Conservation (phyloP, 2,113 vertebrate species). For the Bos javanicus region DNA sequence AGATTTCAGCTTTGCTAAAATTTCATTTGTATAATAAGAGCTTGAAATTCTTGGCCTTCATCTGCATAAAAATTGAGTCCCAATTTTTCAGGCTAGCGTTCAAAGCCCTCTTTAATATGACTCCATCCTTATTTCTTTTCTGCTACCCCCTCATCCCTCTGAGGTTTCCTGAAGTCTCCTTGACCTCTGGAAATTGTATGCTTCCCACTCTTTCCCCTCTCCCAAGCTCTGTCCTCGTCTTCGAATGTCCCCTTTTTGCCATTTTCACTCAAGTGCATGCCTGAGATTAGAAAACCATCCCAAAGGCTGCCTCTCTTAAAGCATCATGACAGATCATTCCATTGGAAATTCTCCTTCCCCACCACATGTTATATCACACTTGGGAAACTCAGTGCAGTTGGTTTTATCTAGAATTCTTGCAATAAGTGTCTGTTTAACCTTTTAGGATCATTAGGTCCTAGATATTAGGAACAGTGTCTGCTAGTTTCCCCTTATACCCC, state of each 20-base stretch:
- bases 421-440: neutral
- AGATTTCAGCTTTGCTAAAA: slow-evolving; percentile 14
- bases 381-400: neutral
- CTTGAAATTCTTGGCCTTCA: neutral
- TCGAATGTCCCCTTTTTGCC: neutral
- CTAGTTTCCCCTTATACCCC: neutral
- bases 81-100: neutral
- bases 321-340: neutral
- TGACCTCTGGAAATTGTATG: neutral
- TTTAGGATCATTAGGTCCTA: neutral
- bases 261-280: neutral
- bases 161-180: neutral
- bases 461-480: rapidly evolving
- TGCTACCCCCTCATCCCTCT: neutral
- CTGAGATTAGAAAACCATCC: rapidly evolving
- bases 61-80: slow-evolving; percentile 30
- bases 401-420: neutral
- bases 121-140: neutral
- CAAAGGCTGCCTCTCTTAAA: neutral
- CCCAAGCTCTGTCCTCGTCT: neutral
- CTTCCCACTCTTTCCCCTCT: neutral
- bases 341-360: neutral
- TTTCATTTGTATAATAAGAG: slow-evolving; percentile 29
- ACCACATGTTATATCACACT: neutral
- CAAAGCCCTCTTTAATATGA: neutral